Conservation (phyloP, 2,888 invertebrate genomes). For the Sesia bembeciformis region DNA sequence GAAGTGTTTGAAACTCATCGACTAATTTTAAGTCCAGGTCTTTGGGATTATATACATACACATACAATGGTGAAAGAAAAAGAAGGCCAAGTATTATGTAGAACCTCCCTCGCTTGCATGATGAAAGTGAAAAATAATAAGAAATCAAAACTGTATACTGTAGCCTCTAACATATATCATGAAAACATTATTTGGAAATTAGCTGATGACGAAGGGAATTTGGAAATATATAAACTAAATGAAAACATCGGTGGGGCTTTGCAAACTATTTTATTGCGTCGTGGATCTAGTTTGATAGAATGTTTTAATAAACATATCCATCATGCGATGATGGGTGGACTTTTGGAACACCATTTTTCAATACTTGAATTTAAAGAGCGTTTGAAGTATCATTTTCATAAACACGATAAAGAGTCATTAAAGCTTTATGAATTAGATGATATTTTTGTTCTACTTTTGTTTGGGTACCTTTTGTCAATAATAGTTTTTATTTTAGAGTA, state of each 20-base stretch:
- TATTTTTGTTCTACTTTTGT: constrained; percentile 16
- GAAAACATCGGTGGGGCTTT: constrained; percentile 11
- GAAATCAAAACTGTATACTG: constrained; percentile 15
- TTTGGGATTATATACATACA: neutral
- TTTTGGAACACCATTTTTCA: constrained; percentile 10
- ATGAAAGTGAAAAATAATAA: constrained; percentile 8
- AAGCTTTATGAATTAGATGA: constrained; percentile 13
- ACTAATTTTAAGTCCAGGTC: constrained; percentile 5
- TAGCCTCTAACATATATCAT: constrained; percentile 12
- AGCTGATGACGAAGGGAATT: constrained; percentile 15
- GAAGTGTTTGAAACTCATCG: constrained; percentile 11
- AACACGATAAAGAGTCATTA: constrained; percentile 3
- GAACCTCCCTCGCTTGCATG: constrained; percentile 18
- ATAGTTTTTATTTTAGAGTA: constrained; percentile 16
- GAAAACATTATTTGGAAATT: constrained; percentile 14
- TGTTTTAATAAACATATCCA: constrained; percentile 8
- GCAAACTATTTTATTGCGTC: constrained; percentile 22
- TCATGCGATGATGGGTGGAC: constrained; percentile 11
- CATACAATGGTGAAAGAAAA: neutral
- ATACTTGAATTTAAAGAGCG: constrained; percentile 11
- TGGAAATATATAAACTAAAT: constrained; percentile 14
- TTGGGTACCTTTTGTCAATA: constrained; percentile 20
- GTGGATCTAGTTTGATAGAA: constrained; percentile 20
- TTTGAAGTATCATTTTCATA: constrained; percentile 14
- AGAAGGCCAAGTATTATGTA: constrained; percentile 9